These are phyloP conservation scores for Ricordea florida DNA, from an alignment of 92 coral and sea anemone genomes.

Conservation along the genomic window DNA sequence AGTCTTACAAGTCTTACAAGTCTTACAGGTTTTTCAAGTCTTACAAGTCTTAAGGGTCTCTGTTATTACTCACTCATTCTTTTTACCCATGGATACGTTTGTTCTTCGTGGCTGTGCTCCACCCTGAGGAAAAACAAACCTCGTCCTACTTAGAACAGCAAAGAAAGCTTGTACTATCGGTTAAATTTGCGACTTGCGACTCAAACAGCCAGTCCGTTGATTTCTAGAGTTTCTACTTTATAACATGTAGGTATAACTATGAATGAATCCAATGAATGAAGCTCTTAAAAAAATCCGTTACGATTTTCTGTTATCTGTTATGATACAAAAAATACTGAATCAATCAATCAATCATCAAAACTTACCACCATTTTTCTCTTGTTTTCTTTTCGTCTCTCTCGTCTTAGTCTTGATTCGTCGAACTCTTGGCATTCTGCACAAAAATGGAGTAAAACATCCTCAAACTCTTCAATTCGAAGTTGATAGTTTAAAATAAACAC, in stretches of 20 bases:
- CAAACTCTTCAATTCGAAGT: no score
- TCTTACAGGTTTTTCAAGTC: no score
- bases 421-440: conserved; percentile 94
- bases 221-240: no score
- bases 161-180: no score
- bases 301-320: background rate
- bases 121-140: conserved; percentile 52
- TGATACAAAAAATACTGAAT: background rate
- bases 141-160: no score
- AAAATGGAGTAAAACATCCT: background rate
- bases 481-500: no score
- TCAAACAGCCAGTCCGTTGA: no score
- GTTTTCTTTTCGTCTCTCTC: conserved; percentile 95
- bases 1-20: no score
- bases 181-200: no score
- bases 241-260: no score
- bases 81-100: conserved; percentile 79
- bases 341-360: background rate
- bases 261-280: no score
- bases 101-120: conserved; percentile 93
- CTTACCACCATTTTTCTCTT: conserved; percentile 90
- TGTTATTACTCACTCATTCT: conserved; percentile 70
- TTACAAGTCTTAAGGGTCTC: no score
- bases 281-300: background rate
- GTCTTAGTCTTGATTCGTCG: conserved; percentile 86